Percentiles rank a stretch among this genome's conserved stretches.
Evolutionary conservation across 1,140 invertebrate genomes (phyloP).

Genomic region (Drosophila miranda): DNA sequence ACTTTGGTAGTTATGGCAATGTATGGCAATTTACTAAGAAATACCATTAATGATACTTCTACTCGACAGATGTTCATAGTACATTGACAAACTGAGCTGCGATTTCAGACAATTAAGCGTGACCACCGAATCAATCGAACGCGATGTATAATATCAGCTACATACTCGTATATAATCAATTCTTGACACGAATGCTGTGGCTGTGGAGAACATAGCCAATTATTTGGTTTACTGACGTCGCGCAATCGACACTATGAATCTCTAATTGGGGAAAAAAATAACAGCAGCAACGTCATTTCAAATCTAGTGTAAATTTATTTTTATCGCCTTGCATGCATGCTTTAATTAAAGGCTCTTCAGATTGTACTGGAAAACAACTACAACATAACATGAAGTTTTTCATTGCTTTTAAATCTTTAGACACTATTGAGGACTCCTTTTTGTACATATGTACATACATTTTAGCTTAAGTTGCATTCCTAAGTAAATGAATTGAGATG

Average conservation of each 20-base stretch:
- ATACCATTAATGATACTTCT: too few relatives aligned
- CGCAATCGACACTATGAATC: slow-evolving; percentile 49
- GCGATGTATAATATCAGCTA: slow-evolving; percentile 46
- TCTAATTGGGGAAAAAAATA: slow-evolving; percentile 54
- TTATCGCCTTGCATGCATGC: slow-evolving; percentile 57
- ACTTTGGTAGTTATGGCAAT: too few relatives aligned
- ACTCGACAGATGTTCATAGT: slow-evolving; percentile 11
- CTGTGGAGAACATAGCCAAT: slow-evolving; percentile 37
- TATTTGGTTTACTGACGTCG: slow-evolving; percentile 57
- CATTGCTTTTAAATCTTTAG: slow-evolving; percentile 39
- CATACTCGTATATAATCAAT: slow-evolving; percentile 42
- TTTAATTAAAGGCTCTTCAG: slow-evolving; percentile 55
- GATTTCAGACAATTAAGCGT: slow-evolving; percentile 28
- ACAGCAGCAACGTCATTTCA: slow-evolving; percentile 46
- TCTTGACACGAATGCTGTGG: slow-evolving; percentile 44
- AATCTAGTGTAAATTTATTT: slow-evolving; percentile 60
- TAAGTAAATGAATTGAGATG: slow-evolving; percentile 78
- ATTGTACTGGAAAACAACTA: slow-evolving; percentile 39
- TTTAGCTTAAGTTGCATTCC: slow-evolving; percentile 48
- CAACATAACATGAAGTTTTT: slow-evolving; percentile 36
- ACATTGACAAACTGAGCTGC: not conserved
- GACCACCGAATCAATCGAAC: slow-evolving; percentile 37
- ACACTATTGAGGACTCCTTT: slow-evolving; percentile 19
- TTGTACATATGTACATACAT: not conserved
- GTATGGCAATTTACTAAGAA: too few relatives aligned